Evolutionary conservation across 2,888 invertebrate species (phyloP), one percentile per base, ranked within the genome.

Genomic region (Euzetes globulus): DNA sequence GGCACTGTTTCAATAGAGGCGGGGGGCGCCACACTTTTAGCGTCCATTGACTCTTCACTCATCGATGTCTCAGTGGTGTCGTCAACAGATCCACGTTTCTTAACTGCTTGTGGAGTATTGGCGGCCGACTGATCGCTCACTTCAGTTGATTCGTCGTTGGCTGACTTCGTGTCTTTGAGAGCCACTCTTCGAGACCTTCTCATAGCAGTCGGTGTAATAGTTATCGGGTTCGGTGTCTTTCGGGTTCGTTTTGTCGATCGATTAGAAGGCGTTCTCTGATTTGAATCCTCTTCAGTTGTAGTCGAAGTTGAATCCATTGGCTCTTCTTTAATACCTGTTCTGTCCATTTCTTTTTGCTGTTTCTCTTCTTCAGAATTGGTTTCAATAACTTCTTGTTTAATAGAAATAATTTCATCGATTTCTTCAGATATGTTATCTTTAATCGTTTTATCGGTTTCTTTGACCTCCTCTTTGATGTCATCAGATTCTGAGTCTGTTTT

Each of bases 31-130:
- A 22, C 9, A 29, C 22, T 33, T 19, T 29, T 74, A 11, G 55
- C 45, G 33, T 76, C 76, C 33, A 41, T 75, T 22, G 76, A 76
- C 50, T 76, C 76, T 68, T 76, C 76, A 41, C 76, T 75, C 25
- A 60, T 65, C 19, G 73, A 73, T 15, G 68, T 55, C 25, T 73
- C 73, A 17, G 73, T 73, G 1, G 63, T 73, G 25, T 60, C 63
- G 41, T 73, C 73, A 73, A 50, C 27, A 41, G 27, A 52, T 71
- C 50, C 71, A 33, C 55, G 55, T 41, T 41, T 74, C 25, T 60
- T 74, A 47, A 25, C 22, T 4, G 55, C 70, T 71, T 41, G 45
- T 29, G 41, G 45, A 29, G 50, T 74, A 17, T 29, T 71, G 13
- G 63, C 33, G n/a, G 41, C 65, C 33, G 72, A 33, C 25, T 60